Base-by-base conservation (phyloP, 2,113 vertebrate genomes). In the Ammodramus savannarum region DNA sequence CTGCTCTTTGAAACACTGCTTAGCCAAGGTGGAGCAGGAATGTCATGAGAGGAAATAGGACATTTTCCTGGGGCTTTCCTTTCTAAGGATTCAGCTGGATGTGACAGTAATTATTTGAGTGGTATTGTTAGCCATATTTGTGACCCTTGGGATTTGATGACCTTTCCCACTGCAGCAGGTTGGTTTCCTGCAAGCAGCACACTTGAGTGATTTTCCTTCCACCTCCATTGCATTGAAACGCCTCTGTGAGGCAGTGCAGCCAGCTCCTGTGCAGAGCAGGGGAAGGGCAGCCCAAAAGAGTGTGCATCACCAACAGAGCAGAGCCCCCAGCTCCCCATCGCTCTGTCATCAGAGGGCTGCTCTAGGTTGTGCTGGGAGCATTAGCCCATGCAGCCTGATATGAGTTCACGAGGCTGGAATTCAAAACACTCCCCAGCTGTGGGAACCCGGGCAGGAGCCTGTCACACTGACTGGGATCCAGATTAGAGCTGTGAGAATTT, bases 401-500 rank as follows among this genome's bases (percentile, higher is more conserved):
- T 99, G 98, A 99, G 98, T 99, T 99, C 98, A 99, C 97, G 96
- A 97, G 97, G 97, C 98, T 98, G 98, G 98, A 99, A 98, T 99
- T 99, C 98, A 98, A 99, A 99, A 99, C 98, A 99, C 98, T 98
- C 98, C 98, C 98, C 98, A 99, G 98, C 98, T 99, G 98, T 98
- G 98, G 98, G 98, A 99, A 98, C 98, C 98, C 95, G 97, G 98
- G 96, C 97, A 98, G 96, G 90, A 97, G 97, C 94, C 95, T 98
- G 98, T 98, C 98, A 98, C 98, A 98, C 96, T 98, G 97, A 98
- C 98, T 95, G 97, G 97, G 94, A 97, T 98, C 97, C 96, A 98
- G 98, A 98, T 98, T 98, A 98, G 97, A 97, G 96, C 97, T 98
- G 97, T 98, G 98, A 98, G 98, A 98, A 98, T 98, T 98, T 95